A percentile compares a stretch with the other conserved stretches of the same genome.
Evolutionary conservation across 1,140 invertebrate genomes (phyloP).

Genomic region (Camponotus pennsylvanicus): DNA sequence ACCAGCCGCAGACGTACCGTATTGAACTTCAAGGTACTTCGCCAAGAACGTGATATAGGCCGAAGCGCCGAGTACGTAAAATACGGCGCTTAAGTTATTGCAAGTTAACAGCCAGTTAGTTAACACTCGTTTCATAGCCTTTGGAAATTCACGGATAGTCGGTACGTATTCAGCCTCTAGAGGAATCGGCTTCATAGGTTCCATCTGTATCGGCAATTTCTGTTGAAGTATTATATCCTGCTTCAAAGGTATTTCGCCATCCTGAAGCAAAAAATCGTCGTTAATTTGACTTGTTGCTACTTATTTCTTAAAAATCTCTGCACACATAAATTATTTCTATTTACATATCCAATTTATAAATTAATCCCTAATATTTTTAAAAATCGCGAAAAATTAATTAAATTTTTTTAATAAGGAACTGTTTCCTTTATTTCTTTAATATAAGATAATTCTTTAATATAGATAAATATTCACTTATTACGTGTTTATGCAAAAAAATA

Average conservation of each 20-base stretch:
- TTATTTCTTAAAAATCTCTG: not conserved
- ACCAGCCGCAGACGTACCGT: conserved; percentile 88
- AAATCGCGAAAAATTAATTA: not conserved
- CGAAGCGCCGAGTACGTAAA: conserved; percentile 89
- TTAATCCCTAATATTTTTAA: not conserved
- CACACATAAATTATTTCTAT: not conserved
- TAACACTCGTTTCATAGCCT: conserved; percentile 87
- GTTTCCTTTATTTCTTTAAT: not conserved
- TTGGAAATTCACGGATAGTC: conserved; percentile 86
- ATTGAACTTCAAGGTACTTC: conserved; percentile 91
- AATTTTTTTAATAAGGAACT: not conserved
- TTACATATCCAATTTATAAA: conserved; percentile 8
- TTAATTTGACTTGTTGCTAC: conserved; percentile 14
- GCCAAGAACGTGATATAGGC: conserved; percentile 91
- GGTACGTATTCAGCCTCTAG: conserved; percentile 73
- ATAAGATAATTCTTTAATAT: not conserved
- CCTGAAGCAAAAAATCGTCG: conserved; percentile 53
- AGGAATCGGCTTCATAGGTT: conserved; percentile 56
- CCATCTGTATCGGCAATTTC: conserved; percentile 68
- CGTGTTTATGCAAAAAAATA: not conserved
- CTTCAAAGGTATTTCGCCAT: conserved; percentile 78
- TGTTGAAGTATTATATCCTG: conserved; percentile 73
- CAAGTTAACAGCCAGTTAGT: conserved; percentile 88
- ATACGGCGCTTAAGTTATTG: conserved; percentile 88
- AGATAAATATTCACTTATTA: conserved; percentile 1